Evolutionary conservation across 64 coral and sea anemone species (phyloP).

Genomic region (Hydrozoanthus tunicans): DNA sequence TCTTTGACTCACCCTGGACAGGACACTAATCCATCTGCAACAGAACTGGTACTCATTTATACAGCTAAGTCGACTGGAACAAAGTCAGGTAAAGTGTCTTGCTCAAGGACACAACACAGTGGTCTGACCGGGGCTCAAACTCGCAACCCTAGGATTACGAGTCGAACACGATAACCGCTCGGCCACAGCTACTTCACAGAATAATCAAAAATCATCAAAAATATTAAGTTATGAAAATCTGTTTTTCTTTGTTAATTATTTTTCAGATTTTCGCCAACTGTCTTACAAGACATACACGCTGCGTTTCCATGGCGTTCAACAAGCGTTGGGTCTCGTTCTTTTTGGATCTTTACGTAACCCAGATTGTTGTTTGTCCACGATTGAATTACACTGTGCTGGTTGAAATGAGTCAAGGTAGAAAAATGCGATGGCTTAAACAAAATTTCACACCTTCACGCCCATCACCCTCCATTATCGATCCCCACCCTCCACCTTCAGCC

Average conservation of each 20-base stretch:
- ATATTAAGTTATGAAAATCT: not conserved
- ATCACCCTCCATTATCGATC: not conserved
- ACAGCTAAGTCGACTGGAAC: no score
- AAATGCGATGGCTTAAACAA: not conserved
- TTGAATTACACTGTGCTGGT: constrained; percentile 9
- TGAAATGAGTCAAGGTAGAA: constrained; percentile 6
- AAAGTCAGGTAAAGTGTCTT: no score
- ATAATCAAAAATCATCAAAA: not conserved
- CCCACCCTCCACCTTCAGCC: not conserved
- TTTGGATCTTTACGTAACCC: constrained; percentile 25
- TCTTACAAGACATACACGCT: constrained; percentile 11
- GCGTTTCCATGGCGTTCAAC: constrained; percentile 8
- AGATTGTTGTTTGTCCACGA: constrained; percentile 16
- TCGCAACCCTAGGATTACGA: no score
- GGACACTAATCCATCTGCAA: no score
- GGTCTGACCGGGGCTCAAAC: no score
- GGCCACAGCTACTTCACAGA: no score
- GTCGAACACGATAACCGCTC: no score
- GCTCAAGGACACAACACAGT: no score
- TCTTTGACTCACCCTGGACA: no score
- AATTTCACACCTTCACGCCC: not conserved
- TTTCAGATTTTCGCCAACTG: constrained; percentile 40
- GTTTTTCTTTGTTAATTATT: not conserved
- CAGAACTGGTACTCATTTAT: no score
- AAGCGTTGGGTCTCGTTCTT: constrained; percentile 45